phyloP scores from a whole-genome alignment of 2,888 invertebrate genomes.

The Callosobruchus maculatus region DNA sequence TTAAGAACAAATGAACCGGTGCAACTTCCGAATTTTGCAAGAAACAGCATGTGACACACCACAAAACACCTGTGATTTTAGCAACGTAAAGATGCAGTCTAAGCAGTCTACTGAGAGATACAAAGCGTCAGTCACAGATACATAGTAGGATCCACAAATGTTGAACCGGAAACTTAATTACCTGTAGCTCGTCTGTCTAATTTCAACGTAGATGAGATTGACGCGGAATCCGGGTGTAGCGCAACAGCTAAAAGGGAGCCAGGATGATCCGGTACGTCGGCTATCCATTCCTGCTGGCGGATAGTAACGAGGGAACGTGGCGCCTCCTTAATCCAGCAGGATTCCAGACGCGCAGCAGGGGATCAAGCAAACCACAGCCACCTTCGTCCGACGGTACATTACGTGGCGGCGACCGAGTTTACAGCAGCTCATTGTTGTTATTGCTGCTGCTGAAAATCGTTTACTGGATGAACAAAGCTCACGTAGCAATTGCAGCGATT shows the following conservation, averaged over 20 bases:
- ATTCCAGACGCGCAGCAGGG: not conserved
- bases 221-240: not conserved
- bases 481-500: not conserved
- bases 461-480: not conserved
- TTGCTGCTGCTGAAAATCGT: not conserved
- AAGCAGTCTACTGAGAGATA: too few species aligned
- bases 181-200: not conserved
- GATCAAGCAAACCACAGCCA: not conserved
- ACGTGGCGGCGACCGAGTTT: not conserved
- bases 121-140: too few species aligned
- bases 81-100: too few species aligned
- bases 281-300: not conserved
- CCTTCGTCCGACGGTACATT: not conserved
- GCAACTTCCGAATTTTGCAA: too few species aligned
- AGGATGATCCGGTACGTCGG: not conserved
- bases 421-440: not conserved
- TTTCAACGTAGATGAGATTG: not conserved
- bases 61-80: too few species aligned
- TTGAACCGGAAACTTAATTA: not conserved
- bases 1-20: too few species aligned
- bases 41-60: too few species aligned
- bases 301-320: not conserved
- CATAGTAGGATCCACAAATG: not conserved
- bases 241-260: not conserved
- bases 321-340: not conserved